Percentiles rank a stretch among this genome's conserved stretches.
phyloP scores from a whole-genome alignment of 2,797 vertebrate genomes.

The Moxostoma hubbsi region DNA sequence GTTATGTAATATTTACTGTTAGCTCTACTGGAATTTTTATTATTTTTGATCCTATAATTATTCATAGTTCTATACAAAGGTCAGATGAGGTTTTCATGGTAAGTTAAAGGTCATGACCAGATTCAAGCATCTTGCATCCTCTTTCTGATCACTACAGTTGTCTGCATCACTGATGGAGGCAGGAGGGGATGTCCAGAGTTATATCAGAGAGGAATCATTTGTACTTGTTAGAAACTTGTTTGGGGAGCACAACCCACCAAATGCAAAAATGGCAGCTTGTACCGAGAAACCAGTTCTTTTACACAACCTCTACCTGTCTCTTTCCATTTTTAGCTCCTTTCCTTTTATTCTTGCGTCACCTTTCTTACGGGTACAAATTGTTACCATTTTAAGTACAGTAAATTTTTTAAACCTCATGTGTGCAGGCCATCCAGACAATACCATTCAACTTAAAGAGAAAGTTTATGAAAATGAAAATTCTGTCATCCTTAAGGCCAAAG shows the following conservation, averaged over 20 bases:
- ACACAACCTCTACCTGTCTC: neutral
- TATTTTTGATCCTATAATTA: conserved; percentile 7
- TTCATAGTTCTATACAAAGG: conserved; percentile 31
- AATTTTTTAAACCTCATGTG: neutral
- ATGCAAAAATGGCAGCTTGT: neutral
- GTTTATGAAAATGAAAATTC: neutral
- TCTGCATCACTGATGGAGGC: conserved; percentile 18
- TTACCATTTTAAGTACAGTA: neutral
- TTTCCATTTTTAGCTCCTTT: conserved; percentile 19
- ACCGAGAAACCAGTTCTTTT: conserved; percentile 12
- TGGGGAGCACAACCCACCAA: conserved; percentile 22
- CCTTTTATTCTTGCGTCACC: neutral
- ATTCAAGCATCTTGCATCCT: conserved; percentile 35
- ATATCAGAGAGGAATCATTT: conserved; percentile 9
- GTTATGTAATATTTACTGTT: conserved; percentile 5
- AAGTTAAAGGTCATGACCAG: conserved; percentile 35
- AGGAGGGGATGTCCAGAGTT: conserved; percentile 32
- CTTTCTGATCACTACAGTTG: conserved; percentile 34
- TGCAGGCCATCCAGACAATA: conserved; percentile 4
- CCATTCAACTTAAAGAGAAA: neutral
- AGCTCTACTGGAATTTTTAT: conserved; percentile 3
- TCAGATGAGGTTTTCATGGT: conserved; percentile 34
- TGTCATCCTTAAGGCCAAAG: too few species aligned
- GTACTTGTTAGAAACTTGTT: conserved; percentile 34
- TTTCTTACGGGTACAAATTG: conserved; percentile 10